These are phyloP conservation scores for Drosophila buzzatii DNA, from an alignment of 2,888 invertebrate species.

Conservation along the genomic window DNA sequence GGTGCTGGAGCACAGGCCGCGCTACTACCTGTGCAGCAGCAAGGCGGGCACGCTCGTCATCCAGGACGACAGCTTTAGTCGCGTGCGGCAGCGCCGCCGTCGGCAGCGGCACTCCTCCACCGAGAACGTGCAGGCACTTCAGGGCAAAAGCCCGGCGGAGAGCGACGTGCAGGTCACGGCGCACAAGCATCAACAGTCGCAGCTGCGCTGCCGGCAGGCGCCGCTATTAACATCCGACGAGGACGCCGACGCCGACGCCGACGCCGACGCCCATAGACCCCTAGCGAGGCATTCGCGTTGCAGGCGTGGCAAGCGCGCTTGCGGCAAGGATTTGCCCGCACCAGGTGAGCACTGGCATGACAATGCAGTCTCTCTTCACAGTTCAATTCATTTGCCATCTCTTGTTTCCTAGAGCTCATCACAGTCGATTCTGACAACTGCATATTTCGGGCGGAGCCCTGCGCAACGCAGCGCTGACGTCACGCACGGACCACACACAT, in stretches of 20 bases:
- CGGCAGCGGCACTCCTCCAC: conserved; percentile 74
- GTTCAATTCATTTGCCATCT: background rate
- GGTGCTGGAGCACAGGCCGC: conserved; percentile 67
- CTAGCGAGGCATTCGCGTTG: conserved; percentile 38
- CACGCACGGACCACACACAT: background rate
- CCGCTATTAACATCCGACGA: conserved; percentile 54
- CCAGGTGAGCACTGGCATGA: conserved; percentile 37
- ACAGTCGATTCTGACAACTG: conserved; percentile 64
- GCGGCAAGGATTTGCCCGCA: conserved; percentile 45
- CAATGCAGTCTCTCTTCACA: background rate
- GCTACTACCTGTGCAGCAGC: conserved; percentile 86
- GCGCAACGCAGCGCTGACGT: conserved; percentile 33
- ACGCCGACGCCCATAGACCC: background rate
- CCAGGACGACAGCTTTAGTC: conserved; percentile 85
- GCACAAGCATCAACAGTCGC: conserved; percentile 19
- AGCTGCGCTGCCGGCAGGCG: conserved; percentile 17
- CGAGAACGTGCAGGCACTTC: conserved; percentile 60
- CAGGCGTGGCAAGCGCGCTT: conserved; percentile 45
- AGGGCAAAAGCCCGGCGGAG: conserved; percentile 6
- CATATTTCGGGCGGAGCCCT: conserved; percentile 50
- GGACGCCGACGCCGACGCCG: conserved; percentile 41
- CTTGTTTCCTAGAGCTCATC: conserved; percentile 52
- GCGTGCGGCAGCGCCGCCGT: conserved; percentile 78
- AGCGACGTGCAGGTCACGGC: conserved; percentile 50
- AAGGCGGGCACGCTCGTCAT: conserved; percentile 87